Evolutionary conservation across 2,797 vertebrate genomes (phyloP), one percentile per base, ranked within the genome.

Genomic region (Podarcis lilfordi): DNA sequence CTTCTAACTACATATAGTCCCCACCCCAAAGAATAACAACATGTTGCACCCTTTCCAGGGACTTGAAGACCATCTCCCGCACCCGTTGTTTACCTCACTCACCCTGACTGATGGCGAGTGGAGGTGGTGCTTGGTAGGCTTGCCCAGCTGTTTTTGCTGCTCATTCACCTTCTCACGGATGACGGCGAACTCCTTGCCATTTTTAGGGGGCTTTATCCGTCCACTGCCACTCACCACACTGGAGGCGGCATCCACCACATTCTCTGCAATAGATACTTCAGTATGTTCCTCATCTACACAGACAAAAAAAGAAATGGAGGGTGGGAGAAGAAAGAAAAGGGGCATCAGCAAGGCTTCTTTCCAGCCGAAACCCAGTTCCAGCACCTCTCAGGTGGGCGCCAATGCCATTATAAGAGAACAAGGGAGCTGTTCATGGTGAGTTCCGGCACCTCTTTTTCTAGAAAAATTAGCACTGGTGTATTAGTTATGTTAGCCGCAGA

Each of bases 61-160:
- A 72, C 23, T 50, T 64, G 55, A 75, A 32, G 15, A 27, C 4
- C 50, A 50, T 15, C 11, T 15, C 50, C 50, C 13, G 0, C 50
- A 50, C 50, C 50, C 50, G 11, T 15, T 75, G 59, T 45, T 66
- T 23, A 77, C 37, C 19, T 83, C 43, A 69, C 43, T 96, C 89
- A 97, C 97, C 97, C 97, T 96, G 81, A 94, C 86, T 0, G 96
- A 89, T 0, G 94, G 94, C 0, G 95, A 95, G 72, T 74, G 90
- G 81, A 95, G 93, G 81, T 95, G 94, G 78, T 86, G 87, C 64
- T 97, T 98, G 93, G 89, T 77, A 0, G 92, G 92, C 90, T 97
- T 97, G 89, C 96, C 96, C 97, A 97, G 94, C 90, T 97, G 97
- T 75, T 96, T 94, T 80, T 97, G 97, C 92, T 97, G 97, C 79